Evolutionary conservation across 2,888 invertebrate species (phyloP), one percentile per base, ranked within the genome.

Genomic region (Hyppa rectilinea): DNA sequence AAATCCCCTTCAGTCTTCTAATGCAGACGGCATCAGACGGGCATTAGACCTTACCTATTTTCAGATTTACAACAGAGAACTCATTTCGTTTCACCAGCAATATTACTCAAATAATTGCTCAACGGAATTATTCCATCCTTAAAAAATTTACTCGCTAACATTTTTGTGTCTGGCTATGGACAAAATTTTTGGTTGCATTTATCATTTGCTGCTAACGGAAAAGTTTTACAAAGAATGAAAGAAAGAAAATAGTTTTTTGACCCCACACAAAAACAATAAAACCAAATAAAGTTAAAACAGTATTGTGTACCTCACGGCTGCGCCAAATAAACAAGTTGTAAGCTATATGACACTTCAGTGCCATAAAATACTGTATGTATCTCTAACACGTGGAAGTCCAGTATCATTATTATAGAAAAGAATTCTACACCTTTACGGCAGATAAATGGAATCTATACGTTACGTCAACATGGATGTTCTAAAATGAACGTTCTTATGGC

Each of bases 361-460:
- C 45, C 29, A 45, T 45, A 59, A 40, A 26, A 43, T 26, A 34
- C 50, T 34, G 20, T 17, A 36, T 14, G 34, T 9, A 26, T 23
- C n/a, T 20, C 9, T 26, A 36, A 23, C 26, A 68, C n/a, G 23
- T 56, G 26, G 10, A 12, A 14, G 14, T 59, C 26, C 12, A 10
- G 36, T 38, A 31, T 14, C 1, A n/a, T 14, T 6, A 40, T 58
- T 26, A 52, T 20, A 26, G 55, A 65, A 73, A 58, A 56, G 10
- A 73, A 65, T 58, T 31, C 50, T 45, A 50, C 34, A 76, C 60
- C 26, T 55, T 34, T 29, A 47, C 40, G 10, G n/a, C 34, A 64
- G 40, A 64, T 14, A 76, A 58, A 64, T 64, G 17, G 23, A 40
- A 56, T 17, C 40, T 40, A 71, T 76, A 50, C 2, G 9, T 75